Base-by-base conservation (phyloP, 2,888 invertebrate genomes). In the Chamaedrilus cognettii region DNA sequence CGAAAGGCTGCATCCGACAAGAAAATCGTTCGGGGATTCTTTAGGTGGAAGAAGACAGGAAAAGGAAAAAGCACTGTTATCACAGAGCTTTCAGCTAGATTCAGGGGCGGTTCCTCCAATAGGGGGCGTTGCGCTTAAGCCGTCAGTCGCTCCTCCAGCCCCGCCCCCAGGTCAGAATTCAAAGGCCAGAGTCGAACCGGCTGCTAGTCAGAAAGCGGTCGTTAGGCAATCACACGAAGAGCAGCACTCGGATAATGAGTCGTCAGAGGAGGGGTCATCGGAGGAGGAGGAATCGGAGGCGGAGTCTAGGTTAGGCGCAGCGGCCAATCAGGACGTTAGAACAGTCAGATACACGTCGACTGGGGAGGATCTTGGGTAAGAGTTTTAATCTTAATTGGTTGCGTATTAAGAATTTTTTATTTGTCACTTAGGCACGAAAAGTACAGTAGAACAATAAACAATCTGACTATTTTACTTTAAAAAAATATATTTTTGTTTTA, bases 161-260 rank as follows among this genome's bases (percentile, higher is more conserved):
- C n/a, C n/a, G n/a, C n/a, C n/a, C n/a, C n/a, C n/a, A n/a, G n/a
- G n/a, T n/a, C 3, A 51, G 26, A 30, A 33, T 30, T 51, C 23
- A 26, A 42, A 62, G 30, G 55, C n/a, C n/a, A n/a, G n/a, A n/a
- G n/a, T n/a, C n/a, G n/a, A 26, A 55, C 23, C 55, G 2, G 28
- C 52, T 15, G 11, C 49, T 42, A 11, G 19, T n/a, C n/a, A n/a
- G n/a, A n/a, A n/a, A n/a, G n/a, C n/a, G n/a, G n/a, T n/a, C n/a
- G n/a, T n/a, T n/a, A n/a, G n/a, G n/a, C n/a, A 60, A 11, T 31
- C 49, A 23, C 33, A 15, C 11, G 62, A 35, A 63, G 62, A 56
- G 2, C 32, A 42, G 31, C 58, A 56, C n/a, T 31, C 26, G 28
- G 61, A 63, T 50, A 63, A 42, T 60, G 19, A 26, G 3, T 30